Base-by-base conservation (phyloP, 2,797 vertebrate genomes). In the Syngnathus rostellatus region DNA sequence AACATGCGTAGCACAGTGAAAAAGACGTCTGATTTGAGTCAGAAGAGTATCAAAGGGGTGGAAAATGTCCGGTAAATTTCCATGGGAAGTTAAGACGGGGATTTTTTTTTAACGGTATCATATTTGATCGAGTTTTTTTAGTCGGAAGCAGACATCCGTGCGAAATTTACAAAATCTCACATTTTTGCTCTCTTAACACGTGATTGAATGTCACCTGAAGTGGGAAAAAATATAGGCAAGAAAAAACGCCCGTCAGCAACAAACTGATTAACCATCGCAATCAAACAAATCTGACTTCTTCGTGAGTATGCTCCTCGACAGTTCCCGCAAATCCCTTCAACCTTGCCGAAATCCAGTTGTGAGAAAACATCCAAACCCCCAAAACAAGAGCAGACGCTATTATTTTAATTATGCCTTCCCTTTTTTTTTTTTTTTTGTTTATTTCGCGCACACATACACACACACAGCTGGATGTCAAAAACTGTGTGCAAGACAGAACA, bases 321-420 rank as follows among this genome's bases (percentile, higher is more conserved):
- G 77, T 83, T 81, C 66, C 74, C 19, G 66, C 76, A 74, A 75
- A 87, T 84, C 73, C 74, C 78, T 86, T 80, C 72, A 57, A 70
- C 55, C 23, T 74, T 80, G 81, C 81, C 83, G 83, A 80, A 86
- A 25, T 75, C 74, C 73, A 85, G 81, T 73, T 71, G 70, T 70
- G 71, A 62, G 64, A 79, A 65, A 68, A 71, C 65, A 80, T 76
- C 75, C 43, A 25, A 76, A 79, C 66, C 71, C 71, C 79, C 76
- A 68, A 81, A 87, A 87, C 81, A 86, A 88, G 81, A 80, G 68
- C 69, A 87, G 83, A 78, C 74, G 68, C 74, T 77, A 86, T 89
- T 86, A 82, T 90, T 90, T 90, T 89, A 89, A 91, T 92, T 86
- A 86, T 89, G 77, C 69, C 73, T 78, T 75, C 85, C 90, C 84